Conservation (phyloP, 2,888 invertebrate species). For the Calliphora vomitoria region DNA sequence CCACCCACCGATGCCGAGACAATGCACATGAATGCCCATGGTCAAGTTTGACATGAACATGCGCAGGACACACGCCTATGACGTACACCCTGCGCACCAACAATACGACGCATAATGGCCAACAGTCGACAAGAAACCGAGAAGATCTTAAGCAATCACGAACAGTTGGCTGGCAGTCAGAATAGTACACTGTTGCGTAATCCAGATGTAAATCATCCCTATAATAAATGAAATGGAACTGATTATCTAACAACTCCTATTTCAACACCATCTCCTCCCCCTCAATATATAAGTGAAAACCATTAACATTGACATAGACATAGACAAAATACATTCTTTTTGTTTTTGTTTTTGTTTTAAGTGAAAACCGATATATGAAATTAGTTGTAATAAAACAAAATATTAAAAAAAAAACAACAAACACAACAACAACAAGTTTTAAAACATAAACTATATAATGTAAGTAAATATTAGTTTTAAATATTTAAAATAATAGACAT, state of each 20-base stretch:
- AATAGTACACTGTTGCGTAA: conserved; percentile 83
- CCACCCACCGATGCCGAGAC: conserved; percentile 88
- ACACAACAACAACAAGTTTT: conserved; percentile 49
- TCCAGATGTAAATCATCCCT: conserved; percentile 83
- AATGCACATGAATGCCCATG: conserved; percentile 93
- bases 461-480: conserved; percentile 61
- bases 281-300: conserved; percentile 58
- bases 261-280: conserved; percentile 38
- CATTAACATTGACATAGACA: conserved; percentile 15
- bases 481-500: conserved; percentile 32
- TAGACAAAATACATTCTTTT: conserved; percentile 23
- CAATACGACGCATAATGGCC: conserved; percentile 84
- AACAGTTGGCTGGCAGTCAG: conserved; percentile 80
- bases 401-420: too few relatives aligned
- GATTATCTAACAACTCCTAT: conserved; percentile 64
- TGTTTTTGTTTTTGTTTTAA: conserved; percentile 16
- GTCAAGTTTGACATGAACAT: conserved; percentile 91
- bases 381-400: conserved; percentile 23
- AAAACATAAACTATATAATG: conserved; percentile 52
- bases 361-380: conserved; percentile 19
- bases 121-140: conserved; percentile 84
- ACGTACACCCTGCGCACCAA: conserved; percentile 85
- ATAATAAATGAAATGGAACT: conserved; percentile 81
- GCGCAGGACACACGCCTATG: conserved; percentile 86
- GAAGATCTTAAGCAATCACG: conserved; percentile 83